Base-by-base conservation (phyloP, 2,113 vertebrate genomes). In the Muscicapa adusta region DNA sequence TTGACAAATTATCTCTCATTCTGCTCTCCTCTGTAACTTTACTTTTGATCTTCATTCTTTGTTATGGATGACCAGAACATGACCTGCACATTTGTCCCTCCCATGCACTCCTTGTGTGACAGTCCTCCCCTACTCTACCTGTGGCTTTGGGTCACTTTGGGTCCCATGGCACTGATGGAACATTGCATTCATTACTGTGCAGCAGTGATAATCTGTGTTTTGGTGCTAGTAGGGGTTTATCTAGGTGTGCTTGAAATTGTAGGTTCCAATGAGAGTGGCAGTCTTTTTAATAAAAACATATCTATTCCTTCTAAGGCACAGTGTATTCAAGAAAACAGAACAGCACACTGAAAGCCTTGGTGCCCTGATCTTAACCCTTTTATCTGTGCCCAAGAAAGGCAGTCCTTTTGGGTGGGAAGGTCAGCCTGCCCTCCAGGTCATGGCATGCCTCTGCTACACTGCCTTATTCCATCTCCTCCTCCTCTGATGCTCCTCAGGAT, bases 281-380 rank as follows among this genome's bases (percentile, higher is more conserved):
- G 14, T 25, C 18, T 54, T 82, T 65, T 48, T 47, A 56, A 26
- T 19, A 45, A 40, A 9, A 71, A 56, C 51, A 71, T 68, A 43
- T 28, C 24, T 12, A 28, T 36, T 71, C 57, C 43, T 78, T 81
- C 61, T 78, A 51, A 93, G 45, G n/a, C 7, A 38, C 14, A 3
- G 1, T 0, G 0, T 20, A 9, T 68, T 72, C 18, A 33, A 31
- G 48, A 56, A 75, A 57, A 63, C 1, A 60, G n/a, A 60, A 50
- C 14, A 34, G 19, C 0, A 0, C 22, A 20, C 19, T 26, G 38
- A 48, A 75, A 95, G 10, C 14, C 48, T 31, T 19, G 9, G 18
- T 68, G 3, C 60, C 36, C 34, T 17, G 45, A 66, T 12, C 56
- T n/a, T 57, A 79, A 38, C 6, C 8, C 18, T 83, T 45, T 58